Percentiles rank a stretch among this genome's conserved stretches.
These are phyloP conservation scores for Halictus ligatus DNA, from an alignment of 2,888 invertebrate species.

Conservation along the genomic window DNA sequence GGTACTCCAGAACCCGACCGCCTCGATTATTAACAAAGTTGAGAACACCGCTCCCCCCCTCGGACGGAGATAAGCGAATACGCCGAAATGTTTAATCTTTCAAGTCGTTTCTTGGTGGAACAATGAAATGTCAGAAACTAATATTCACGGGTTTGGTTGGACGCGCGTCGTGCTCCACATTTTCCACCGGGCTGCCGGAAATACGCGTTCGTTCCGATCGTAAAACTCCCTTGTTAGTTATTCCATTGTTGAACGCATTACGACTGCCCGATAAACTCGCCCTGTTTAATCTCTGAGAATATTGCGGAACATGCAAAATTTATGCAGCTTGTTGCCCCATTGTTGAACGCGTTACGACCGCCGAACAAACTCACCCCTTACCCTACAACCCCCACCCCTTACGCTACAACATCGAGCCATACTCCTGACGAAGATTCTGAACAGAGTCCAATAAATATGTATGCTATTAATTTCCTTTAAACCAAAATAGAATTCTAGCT, in stretches of 20 bases:
- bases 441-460: too few species aligned
- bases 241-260: neutral
- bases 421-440: too few species aligned
- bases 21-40: conserved; percentile 16
- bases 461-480: too few species aligned
- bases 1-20: conserved; percentile 10
- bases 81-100: conserved; percentile 4
- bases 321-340: too few species aligned
- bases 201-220: neutral
- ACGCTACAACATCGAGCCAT: too few species aligned
- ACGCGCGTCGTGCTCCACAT: neutral
- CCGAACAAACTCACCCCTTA: neutral
- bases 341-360: too few species aligned
- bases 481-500: too few species aligned
- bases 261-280: neutral
- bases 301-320: neutral
- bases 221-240: neutral
- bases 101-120: neutral
- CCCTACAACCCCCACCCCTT: too few species aligned
- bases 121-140: neutral
- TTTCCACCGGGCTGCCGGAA: neutral
- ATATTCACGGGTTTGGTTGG: neutral
- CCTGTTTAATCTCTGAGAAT: neutral
- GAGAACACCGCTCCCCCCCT: neutral
- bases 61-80: neutral